phyloP scores from a whole-genome alignment of 1,140 invertebrate species.

The Bradysia coprophila region DNA sequence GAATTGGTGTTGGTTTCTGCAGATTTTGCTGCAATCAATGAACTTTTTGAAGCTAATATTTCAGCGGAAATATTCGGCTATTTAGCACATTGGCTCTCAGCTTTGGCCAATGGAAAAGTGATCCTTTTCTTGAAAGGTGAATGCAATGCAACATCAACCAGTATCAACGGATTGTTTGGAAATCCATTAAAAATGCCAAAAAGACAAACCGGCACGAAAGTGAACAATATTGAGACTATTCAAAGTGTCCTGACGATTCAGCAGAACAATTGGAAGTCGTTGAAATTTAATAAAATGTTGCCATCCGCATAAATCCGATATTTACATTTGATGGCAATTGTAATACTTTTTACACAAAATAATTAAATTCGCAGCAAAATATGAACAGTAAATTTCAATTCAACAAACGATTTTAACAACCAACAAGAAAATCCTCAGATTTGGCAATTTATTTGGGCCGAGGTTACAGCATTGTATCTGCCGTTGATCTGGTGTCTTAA shows the following conservation, averaged over 20 bases:
- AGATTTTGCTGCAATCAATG: constrained; percentile 85
- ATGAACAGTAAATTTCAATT: too few species aligned
- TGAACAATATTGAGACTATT: constrained; percentile 36
- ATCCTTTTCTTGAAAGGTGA: constrained; percentile 76
- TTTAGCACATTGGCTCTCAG: constrained; percentile 68
- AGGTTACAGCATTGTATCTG: too few species aligned
- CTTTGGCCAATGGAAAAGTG: constrained; percentile 64
- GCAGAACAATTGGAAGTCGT: constrained; percentile 48
- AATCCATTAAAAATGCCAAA: constrained; percentile 46
- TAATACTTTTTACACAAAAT: too few species aligned
- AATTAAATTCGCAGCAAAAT: too few species aligned
- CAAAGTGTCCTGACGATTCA: constrained; percentile 51
- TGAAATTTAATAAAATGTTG: constrained; percentile 31
- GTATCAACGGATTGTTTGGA: constrained; percentile 68
- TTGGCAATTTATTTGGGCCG: too few species aligned
- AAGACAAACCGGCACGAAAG: constrained; percentile 22
- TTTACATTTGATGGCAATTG: too few species aligned
- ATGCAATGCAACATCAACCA: constrained; percentile 72
- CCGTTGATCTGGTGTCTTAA: too few species aligned
- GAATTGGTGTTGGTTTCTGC: constrained; percentile 82
- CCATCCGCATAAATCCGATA: too few species aligned
- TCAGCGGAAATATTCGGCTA: constrained; percentile 76
- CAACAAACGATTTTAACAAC: too few species aligned
- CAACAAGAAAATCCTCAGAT: too few species aligned
- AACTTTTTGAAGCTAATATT: constrained; percentile 75